Evolutionary conservation across 1,140 invertebrate species (phyloP).

Genomic region (Oedothorax gibbosus): DNA sequence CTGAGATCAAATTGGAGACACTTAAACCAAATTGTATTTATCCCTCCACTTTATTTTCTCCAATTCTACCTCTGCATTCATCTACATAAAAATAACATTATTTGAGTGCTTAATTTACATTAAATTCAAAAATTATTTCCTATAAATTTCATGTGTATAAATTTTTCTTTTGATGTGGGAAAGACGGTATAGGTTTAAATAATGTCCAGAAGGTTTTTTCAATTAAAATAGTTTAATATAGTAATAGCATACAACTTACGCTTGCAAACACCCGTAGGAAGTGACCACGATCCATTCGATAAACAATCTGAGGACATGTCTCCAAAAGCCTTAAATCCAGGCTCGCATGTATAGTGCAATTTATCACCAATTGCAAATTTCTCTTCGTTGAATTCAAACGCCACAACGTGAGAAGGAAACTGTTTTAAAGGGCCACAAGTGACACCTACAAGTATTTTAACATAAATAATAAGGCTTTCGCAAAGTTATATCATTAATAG

Average conservation of each 20-base stretch:
- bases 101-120: too few species aligned
- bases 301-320: slow-evolving; percentile 71
- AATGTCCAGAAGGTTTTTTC: background rate
- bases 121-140: too few species aligned
- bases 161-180: too few species aligned
- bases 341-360: slow-evolving; percentile 65
- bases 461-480: background rate
- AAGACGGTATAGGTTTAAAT: too few species aligned
- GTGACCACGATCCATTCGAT: slow-evolving; percentile 72
- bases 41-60: too few species aligned
- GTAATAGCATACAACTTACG: slow-evolving; percentile 67
- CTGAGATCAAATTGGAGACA: too few species aligned
- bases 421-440: slow-evolving; percentile 55
- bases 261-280: slow-evolving; percentile 72
- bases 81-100: too few species aligned
- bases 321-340: slow-evolving; percentile 70
- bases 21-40: too few species aligned
- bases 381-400: slow-evolving; percentile 36
- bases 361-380: slow-evolving; percentile 64
- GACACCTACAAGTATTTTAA: slow-evolving; percentile 38
- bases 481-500: too few species aligned
- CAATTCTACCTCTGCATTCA: too few species aligned
- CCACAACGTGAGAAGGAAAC: slow-evolving; percentile 35
- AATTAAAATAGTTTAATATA: background rate
- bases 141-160: too few species aligned